Conservation (phyloP, 2,797 vertebrate genomes). For the Lemur catta region DNA sequence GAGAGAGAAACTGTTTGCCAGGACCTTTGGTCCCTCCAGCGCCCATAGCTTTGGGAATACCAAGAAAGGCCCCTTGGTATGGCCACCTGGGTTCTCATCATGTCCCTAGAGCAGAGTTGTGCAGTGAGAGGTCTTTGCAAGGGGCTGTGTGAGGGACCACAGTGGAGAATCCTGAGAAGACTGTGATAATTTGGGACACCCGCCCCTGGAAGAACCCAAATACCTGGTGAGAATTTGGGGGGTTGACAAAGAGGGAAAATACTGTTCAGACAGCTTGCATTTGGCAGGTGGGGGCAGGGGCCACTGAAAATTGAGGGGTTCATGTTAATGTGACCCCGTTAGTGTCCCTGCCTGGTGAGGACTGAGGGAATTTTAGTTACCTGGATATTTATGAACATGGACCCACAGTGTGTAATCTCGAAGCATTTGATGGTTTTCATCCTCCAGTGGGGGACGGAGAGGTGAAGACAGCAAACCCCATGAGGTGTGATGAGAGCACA, state of each 20-base stretch:
- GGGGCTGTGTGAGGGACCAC: too few relatives aligned
- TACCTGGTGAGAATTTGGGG: neutral
- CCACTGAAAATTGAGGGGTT: neutral
- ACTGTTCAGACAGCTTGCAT: neutral
- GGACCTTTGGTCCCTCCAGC: neutral
- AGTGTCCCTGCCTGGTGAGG: neutral
- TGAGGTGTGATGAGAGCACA: fast-evolving
- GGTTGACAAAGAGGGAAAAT: neutral
- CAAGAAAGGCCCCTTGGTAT: fast-evolving
- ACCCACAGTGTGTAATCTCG: neutral
- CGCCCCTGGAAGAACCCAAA: neutral
- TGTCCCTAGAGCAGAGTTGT: neutral
- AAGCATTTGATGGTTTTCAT: too few relatives aligned
- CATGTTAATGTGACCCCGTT: fast-evolving
- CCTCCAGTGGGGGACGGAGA: fast-evolving
- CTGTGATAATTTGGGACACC: too few relatives aligned
- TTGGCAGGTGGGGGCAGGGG: neutral
- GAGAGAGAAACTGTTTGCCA: neutral
- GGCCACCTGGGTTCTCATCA: neutral
- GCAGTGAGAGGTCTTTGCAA: neutral
- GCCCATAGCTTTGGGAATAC: neutral
- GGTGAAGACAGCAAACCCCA: too few relatives aligned
- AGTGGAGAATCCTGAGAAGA: neutral
- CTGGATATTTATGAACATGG: neutral
- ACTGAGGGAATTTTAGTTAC: neutral